Percentiles rank a stretch among this genome's conserved stretches.
phyloP scores from a whole-genome alignment of 1,140 invertebrate genomes.

The Aphis gossypii region DNA sequence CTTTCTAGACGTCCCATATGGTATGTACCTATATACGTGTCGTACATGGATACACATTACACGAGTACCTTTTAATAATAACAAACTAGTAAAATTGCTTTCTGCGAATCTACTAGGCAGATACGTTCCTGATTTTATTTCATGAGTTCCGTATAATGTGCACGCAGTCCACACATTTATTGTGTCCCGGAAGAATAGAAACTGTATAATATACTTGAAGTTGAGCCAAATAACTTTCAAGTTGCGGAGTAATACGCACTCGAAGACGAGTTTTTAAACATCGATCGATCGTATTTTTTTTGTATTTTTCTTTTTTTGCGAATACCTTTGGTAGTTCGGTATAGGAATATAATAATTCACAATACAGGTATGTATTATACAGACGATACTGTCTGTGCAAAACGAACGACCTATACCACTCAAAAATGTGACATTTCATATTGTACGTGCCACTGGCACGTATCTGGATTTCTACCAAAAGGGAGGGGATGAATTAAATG shows the following conservation, averaged over 20 bases:
- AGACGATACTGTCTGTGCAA: not conserved
- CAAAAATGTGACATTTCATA: not conserved
- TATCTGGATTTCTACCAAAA: not conserved
- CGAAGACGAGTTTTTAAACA: not conserved
- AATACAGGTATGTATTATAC: not conserved
- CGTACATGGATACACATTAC: not conserved
- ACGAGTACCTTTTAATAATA: not conserved
- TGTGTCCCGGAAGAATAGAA: slow-evolving; percentile 13
- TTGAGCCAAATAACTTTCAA: slow-evolving; percentile 4
- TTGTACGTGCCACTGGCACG: not conserved
- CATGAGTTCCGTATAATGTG: not conserved
- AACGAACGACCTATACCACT: not conserved
- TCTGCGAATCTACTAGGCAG: not conserved
- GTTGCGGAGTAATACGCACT: not conserved
- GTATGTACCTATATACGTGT: not conserved
- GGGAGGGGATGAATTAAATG: not conserved
- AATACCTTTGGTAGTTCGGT: not conserved
- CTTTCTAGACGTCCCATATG: not conserved
- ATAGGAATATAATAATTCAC: not conserved
- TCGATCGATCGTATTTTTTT: not conserved
- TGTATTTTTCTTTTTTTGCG: not conserved
- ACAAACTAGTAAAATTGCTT: not conserved
- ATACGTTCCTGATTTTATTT: not conserved
- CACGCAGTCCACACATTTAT: not conserved
- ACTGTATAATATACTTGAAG: slow-evolving; percentile 10